phyloP scores from a whole-genome alignment of 35 echinoderm and acorn worm genomes.

The Ptychodera flava region DNA sequence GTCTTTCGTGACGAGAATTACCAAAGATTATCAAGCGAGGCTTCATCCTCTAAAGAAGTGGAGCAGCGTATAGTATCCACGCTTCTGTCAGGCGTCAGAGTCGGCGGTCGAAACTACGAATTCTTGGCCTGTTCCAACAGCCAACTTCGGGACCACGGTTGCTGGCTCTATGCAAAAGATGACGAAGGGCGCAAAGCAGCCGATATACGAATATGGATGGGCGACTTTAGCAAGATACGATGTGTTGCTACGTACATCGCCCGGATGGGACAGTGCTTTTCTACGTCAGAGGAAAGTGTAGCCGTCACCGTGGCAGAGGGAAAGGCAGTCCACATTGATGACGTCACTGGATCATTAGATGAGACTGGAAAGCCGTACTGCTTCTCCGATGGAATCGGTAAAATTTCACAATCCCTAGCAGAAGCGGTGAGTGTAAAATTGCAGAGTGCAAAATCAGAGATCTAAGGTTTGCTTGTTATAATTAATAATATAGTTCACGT shows the following conservation, averaged over 20 bases:
- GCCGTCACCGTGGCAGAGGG: slow-evolving; percentile 3
- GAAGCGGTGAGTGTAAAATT: not conserved
- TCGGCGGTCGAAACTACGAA: slow-evolving; percentile 2
- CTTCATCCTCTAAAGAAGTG: not conserved
- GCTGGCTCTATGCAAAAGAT: slow-evolving; percentile 22
- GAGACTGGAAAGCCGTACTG: not conserved
- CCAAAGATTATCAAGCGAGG: not conserved
- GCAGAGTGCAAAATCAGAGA: too few species aligned
- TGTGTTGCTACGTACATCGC: slow-evolving; percentile 15
- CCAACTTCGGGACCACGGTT: slow-evolving; percentile 24
- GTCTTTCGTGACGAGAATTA: slow-evolving; percentile 24
- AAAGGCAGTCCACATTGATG: not conserved
- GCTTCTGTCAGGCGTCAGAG: not conserved
- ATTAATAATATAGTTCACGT: too few species aligned
- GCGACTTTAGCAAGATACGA: slow-evolving; percentile 5
- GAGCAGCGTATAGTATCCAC: not conserved
- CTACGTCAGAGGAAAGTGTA: slow-evolving; percentile 15
- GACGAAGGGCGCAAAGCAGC: not conserved
- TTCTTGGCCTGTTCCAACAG: slow-evolving; percentile 28
- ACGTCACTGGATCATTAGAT: not conserved
- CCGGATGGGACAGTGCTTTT: slow-evolving; percentile 31
- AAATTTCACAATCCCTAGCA: slow-evolving; percentile 9
- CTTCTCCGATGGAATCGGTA: slow-evolving; percentile 31
- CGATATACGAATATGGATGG: slow-evolving; percentile 9
- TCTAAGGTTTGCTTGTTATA: too few species aligned